Evolutionary conservation across 2,888 invertebrate species (phyloP).

Genomic region (Eupithecia centaureata): DNA sequence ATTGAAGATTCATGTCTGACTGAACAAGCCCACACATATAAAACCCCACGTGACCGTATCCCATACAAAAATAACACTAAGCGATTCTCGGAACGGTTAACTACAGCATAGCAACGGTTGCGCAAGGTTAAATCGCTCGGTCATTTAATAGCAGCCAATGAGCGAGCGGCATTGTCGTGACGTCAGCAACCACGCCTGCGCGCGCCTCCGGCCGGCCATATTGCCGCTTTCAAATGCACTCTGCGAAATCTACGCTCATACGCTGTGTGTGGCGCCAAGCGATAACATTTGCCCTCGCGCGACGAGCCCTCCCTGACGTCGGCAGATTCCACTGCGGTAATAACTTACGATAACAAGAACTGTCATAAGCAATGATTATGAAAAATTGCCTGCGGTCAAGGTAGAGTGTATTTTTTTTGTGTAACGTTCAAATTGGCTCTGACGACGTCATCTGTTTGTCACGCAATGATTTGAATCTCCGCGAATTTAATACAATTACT

Average conservation of each 20-base stretch:
- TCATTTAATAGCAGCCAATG: conserved; percentile 67
- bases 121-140: conserved; percentile 76
- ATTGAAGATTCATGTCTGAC: conserved; percentile 8
- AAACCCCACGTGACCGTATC: conserved; percentile 42
- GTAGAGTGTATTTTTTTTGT: neutral
- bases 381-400: neutral
- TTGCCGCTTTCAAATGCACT: conserved; percentile 63
- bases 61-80: conserved; percentile 44
- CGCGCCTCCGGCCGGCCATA: conserved; percentile 77
- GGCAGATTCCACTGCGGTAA: conserved; percentile 17
- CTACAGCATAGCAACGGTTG: conserved; percentile 78
- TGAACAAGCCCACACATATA: conserved; percentile 31
- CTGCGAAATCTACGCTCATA: conserved; percentile 52
- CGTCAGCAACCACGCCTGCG: conserved; percentile 83
- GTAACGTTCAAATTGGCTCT: neutral
- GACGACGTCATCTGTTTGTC: conserved; percentile 13
- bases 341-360: conserved; percentile 36
- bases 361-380: conserved; percentile 18
- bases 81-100: conserved; percentile 68
- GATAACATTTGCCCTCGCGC: conserved; percentile 51
- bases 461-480: conserved; percentile 40
- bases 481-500: conserved; percentile 26
- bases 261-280: conserved; percentile 11
- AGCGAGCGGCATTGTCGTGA: conserved; percentile 61
- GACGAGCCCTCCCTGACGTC: conserved; percentile 54